Evolutionary conservation across 2,113 vertebrate species (phyloP), one percentile per base, ranked within the genome.

Genomic region (Mandrillus leucophaeus): DNA sequence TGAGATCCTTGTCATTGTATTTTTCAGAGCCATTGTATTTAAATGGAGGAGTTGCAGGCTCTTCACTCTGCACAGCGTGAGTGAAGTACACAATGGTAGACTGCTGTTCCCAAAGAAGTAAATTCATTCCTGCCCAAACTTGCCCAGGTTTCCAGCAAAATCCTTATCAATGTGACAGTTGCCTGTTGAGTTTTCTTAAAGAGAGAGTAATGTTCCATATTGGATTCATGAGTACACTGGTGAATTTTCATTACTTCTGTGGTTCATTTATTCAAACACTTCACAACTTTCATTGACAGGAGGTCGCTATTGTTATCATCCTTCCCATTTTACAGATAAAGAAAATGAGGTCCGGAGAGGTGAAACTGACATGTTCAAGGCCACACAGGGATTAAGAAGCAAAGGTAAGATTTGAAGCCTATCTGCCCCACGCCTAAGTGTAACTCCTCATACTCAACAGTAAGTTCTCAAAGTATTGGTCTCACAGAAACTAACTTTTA

Each of bases 151-250:
- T 91, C 75, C 40, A 70, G 79, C 76, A 81, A 83, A 75, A 61
- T 78, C 68, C 70, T 97, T 96, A 96, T 84, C 88, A 45, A 22
- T 0, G 23, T 93, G 96, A 84, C 93, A 96, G 79, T 38, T 90
- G 92, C 66, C 72, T 57, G 88, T 94, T 96, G 94, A 88, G 64
- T 97, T 96, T 93, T 81, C 61, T 93, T 90, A 92, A 95, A 92
- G 92, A 91, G 52, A 95, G 92, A 93, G 38, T 61, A 8, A 75
- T 80, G 40, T 13, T 59, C 68, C 17, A 22, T 45, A 50, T 80
- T 75, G 85, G 40, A 93, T 91, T 78, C 43, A 30, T 6, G 43
- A 91, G 27, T 23, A 27, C 27, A n/a, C 40, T 2, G 5, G 52
- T 4, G 64, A 84, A 80, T 83, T 95, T 81, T 90, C 82, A 82